These are phyloP conservation scores for Anagrus nilaparvatae DNA, from an alignment of 1,140 invertebrate species.

Conservation along the genomic window DNA sequence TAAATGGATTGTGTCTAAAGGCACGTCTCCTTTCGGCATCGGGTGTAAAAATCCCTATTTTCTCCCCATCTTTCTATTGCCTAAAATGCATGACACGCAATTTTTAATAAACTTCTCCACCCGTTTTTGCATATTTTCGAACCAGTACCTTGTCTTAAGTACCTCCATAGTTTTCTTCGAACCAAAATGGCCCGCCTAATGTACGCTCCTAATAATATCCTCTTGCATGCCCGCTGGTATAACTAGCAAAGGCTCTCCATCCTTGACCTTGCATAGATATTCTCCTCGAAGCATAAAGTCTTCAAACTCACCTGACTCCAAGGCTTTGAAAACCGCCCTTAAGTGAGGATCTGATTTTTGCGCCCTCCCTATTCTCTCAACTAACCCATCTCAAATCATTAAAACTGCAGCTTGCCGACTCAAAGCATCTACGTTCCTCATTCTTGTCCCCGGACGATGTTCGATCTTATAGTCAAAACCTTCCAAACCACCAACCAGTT, in stretches of 20 bases:
- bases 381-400: neutral
- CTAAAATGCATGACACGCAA: slow-evolving; percentile 9
- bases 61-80: too few relatives aligned
- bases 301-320: neutral
- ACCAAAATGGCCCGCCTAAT: slow-evolving; percentile 7
- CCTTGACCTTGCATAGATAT: neutral
- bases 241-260: slow-evolving; percentile 12
- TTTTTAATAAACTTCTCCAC: neutral
- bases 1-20: slow-evolving; percentile 3
- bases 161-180: neutral
- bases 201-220: slow-evolving; percentile 2
- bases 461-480: slow-evolving; percentile 20
- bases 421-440: neutral
- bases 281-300: neutral
- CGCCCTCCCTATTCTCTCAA: neutral
- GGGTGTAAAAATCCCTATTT: too few relatives aligned
- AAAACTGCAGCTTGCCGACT: neutral
- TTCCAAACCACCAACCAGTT: slow-evolving; percentile 18
- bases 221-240: slow-evolving; percentile 11
- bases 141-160: too few relatives aligned
- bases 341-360: neutral
- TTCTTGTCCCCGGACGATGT: neutral
- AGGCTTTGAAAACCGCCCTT: neutral
- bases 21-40: neutral
- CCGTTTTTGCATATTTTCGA: neutral